Percentiles rank a stretch among this genome's conserved stretches.
Evolutionary conservation across 2,888 invertebrate genomes (phyloP).

Genomic region (Tanaodytes sp.): DNA sequence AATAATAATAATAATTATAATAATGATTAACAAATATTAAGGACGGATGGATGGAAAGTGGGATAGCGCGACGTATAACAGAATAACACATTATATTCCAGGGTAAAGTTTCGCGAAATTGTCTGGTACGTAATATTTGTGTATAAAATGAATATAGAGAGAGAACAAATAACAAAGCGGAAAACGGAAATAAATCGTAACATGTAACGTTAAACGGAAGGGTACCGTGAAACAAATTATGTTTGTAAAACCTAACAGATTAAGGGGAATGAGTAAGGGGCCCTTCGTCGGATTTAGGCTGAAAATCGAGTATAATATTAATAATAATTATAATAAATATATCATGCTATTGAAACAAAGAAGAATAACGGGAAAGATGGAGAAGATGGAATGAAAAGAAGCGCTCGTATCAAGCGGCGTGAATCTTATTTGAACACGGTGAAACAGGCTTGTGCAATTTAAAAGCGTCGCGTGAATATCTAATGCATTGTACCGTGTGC

Average conservation of each 20-base stretch:
- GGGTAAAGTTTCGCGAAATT: conserved; percentile 64
- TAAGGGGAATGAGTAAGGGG: neutral
- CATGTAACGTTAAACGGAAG: neutral
- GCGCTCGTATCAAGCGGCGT: too few relatives aligned
- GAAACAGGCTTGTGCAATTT: too few relatives aligned
- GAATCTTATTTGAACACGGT: too few relatives aligned
- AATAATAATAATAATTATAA: neutral
- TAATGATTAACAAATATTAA: neutral
- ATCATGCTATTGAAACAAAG: too few relatives aligned
- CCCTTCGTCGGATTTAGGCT: neutral
- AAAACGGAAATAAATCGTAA: neutral
- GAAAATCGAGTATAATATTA: neutral
- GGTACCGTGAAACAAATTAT: neutral
- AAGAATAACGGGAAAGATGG: too few relatives aligned
- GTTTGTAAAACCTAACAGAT: neutral
- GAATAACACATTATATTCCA: conserved; percentile 64
- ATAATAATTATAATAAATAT: too few relatives aligned
- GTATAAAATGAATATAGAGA: conserved; percentile 49
- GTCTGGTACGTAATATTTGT: conserved; percentile 68
- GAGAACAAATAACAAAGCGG: conserved; percentile 1
- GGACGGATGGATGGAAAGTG: too few relatives aligned
- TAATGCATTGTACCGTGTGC: too few relatives aligned
- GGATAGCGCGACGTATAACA: conserved; percentile 7
- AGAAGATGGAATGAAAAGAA: too few relatives aligned
- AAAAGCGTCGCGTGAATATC: too few relatives aligned